phyloP scores from a whole-genome alignment of 1,140 invertebrate species.

The Drosophila baimaii region DNA sequence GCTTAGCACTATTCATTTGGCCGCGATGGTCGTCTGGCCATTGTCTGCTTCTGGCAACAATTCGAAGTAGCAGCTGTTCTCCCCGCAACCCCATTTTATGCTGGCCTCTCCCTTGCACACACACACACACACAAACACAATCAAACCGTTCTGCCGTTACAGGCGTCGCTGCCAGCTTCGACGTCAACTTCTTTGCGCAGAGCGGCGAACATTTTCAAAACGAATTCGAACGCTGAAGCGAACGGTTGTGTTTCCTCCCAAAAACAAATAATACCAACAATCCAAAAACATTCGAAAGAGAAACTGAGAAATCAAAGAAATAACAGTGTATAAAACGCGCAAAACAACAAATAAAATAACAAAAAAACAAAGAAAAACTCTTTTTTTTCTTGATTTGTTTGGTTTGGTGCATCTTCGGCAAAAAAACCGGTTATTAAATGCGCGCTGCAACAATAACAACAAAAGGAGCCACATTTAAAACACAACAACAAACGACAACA shows the following conservation, averaged over 20 bases:
- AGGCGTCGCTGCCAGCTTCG: conserved; percentile 51
- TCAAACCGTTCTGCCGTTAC: conserved; percentile 38
- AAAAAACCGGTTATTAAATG: conserved; percentile 63
- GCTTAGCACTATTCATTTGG: conserved; percentile 10
- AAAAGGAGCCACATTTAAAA: conserved; percentile 12
- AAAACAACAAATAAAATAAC: neutral
- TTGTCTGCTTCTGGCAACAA: conserved; percentile 66
- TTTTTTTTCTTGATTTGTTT: conserved; percentile 24
- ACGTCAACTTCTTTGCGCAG: conserved; percentile 37
- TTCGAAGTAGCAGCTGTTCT: conserved; percentile 45
- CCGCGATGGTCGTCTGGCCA: conserved; percentile 16
- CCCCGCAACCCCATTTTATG: conserved; percentile 26
- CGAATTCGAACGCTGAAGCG: conserved; percentile 76
- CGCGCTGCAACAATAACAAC: conserved; percentile 50
- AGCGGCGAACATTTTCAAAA: conserved; percentile 63
- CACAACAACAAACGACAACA: conserved; percentile 27
- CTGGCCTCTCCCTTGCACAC: conserved; percentile 6
- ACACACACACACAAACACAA: conserved; percentile 4
- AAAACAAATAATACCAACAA: conserved; percentile 21
- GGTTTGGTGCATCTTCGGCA: conserved; percentile 33
- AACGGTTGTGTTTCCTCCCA: conserved; percentile 67
- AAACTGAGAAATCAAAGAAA: conserved; percentile 30
- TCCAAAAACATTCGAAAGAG: conserved; percentile 14
- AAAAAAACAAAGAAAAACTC: conserved; percentile 15
- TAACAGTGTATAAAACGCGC: conserved; percentile 30